phyloP scores from a whole-genome alignment of 2,113 vertebrate species.

The Opisthocomus hoazin region DNA sequence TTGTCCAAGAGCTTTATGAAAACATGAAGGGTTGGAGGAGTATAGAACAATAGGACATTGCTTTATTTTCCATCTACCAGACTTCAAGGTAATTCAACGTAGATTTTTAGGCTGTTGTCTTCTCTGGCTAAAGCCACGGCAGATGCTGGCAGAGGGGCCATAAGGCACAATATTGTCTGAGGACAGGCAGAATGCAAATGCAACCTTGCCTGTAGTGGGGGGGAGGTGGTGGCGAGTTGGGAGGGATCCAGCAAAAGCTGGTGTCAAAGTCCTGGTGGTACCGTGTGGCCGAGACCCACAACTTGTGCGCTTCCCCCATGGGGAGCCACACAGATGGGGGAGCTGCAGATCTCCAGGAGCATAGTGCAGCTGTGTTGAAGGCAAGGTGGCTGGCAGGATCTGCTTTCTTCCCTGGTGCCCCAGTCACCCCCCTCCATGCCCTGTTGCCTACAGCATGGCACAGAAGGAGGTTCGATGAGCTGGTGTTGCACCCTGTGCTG shows the following conservation, averaged over 20 bases:
- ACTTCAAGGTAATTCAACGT: neutral
- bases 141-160: neutral
- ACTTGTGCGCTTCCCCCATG: accelerated
- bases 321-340: neutral
- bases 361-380: neutral
- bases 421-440: neutral
- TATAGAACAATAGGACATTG: slow-evolving; percentile 33
- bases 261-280: slow-evolving; percentile 10
- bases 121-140: neutral
- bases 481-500: accelerated
- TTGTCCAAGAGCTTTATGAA: slow-evolving; percentile 81
- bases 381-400: neutral
- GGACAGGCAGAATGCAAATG: neutral
- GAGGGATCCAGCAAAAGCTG: neutral
- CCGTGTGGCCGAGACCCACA: neutral
- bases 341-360: neutral
- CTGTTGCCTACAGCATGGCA: neutral
- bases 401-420: neutral
- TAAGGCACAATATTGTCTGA: neutral
- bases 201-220: neutral
- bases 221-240: neutral
- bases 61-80: slow-evolving; percentile 3
- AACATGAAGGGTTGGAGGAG: slow-evolving; percentile 71
- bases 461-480: neutral
- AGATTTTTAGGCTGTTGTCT: neutral